Conservation (phyloP, 2,113 vertebrate species). For the Chloroceryle aenea region DNA sequence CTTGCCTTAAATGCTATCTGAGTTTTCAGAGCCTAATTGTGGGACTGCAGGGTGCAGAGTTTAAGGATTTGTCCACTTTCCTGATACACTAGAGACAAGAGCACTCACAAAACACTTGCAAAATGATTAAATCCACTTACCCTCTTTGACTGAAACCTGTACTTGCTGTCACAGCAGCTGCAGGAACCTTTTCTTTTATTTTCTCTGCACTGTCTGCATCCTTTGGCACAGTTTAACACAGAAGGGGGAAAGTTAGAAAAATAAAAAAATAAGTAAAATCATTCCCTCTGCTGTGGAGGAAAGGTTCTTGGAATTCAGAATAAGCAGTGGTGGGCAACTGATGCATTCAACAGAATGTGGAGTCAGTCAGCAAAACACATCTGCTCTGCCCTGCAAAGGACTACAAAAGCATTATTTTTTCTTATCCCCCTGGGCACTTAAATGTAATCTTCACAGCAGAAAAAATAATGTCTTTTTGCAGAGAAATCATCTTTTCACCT, state of each 20-base stretch:
- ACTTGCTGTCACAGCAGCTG: neutral
- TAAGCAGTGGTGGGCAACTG: neutral
- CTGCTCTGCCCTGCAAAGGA: neutral
- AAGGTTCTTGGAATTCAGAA: slow-evolving; percentile 12
- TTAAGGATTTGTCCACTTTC: neutral
- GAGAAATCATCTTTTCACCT: neutral
- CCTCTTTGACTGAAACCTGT: neutral
- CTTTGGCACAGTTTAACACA: neutral
- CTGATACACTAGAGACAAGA: neutral
- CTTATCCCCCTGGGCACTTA: neutral
- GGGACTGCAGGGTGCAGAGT: neutral
- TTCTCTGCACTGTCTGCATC: neutral
- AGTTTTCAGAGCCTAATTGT: neutral
- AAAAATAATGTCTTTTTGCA: neutral
- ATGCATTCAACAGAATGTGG: slow-evolving; percentile 8
- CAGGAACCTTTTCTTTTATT: neutral
- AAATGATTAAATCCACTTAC: slow-evolving; percentile 12
- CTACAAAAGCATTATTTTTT: neutral
- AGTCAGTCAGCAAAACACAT: slow-evolving; percentile 7
- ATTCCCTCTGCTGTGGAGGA: neutral
- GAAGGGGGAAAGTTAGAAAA: neutral
- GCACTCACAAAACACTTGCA: neutral
- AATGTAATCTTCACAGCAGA: neutral
- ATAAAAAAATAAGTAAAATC: neutral
- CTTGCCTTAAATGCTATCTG: neutral